phyloP scores from a whole-genome alignment of 1,140 invertebrate species.

The Physella acuta region DNA sequence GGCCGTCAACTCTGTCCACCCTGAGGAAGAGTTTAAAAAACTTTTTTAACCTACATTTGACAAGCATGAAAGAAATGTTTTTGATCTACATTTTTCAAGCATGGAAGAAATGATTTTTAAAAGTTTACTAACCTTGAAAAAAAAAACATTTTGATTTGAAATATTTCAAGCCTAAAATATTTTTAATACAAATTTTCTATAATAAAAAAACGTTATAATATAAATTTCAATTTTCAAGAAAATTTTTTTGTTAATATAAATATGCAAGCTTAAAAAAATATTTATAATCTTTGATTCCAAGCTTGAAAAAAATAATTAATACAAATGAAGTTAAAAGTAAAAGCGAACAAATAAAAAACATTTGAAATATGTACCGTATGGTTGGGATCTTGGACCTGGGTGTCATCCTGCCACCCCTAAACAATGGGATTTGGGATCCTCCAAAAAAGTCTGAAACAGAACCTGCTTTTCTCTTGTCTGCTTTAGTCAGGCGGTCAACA shows the following conservation, averaged over 20 bases:
- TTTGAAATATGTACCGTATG: constrained; percentile 22
- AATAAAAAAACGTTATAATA: no score
- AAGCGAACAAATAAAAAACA: background rate
- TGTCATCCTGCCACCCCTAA: constrained; percentile 30
- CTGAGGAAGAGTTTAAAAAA: no score
- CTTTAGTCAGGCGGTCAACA: constrained; percentile 56
- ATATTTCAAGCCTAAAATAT: no score
- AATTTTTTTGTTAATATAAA: background rate
- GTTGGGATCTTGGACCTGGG: constrained; percentile 27
- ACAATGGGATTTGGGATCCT: constrained; percentile 45
- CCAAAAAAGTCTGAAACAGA: constrained; percentile 36
- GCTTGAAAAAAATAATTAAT: background rate
- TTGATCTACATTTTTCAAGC: no score
- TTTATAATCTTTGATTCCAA: no score
- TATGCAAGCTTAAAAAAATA: background rate
- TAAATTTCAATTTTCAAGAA: background rate
- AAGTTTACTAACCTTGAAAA: no score
- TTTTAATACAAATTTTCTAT: no score
- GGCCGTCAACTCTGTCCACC: constrained; percentile 21
- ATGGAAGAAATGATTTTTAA: no score
- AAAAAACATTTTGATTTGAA: no score
- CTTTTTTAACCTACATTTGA: no score
- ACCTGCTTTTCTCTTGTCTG: constrained; percentile 40
- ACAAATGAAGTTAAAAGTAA: background rate
- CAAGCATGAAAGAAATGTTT: no score